Conservation (phyloP, 2,113 vertebrate species). For the Sula dactylatra region DNA sequence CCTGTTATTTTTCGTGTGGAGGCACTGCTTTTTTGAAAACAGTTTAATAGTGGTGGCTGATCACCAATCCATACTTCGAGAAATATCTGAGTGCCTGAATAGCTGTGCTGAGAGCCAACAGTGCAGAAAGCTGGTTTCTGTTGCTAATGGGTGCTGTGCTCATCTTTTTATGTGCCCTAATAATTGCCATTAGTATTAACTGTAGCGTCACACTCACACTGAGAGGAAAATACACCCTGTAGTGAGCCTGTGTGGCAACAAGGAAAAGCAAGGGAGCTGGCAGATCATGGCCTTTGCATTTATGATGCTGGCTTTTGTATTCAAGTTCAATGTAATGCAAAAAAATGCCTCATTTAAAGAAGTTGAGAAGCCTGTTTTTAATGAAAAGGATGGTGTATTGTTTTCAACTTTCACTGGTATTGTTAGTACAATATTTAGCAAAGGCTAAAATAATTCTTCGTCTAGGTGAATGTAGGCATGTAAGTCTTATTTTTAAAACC, state of each 20-base stretch:
- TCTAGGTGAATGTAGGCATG: neutral
- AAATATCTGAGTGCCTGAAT: neutral
- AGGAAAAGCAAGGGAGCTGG: neutral
- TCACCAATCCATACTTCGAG: neutral
- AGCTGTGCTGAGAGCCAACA: neutral
- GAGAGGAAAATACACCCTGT: slow-evolving; percentile 8
- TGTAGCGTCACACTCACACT: neutral
- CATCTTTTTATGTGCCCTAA: neutral
- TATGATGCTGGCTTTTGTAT: neutral
- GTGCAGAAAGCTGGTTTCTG: neutral
- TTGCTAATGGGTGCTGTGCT: neutral
- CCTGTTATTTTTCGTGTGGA: neutral
- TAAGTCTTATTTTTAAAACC: neutral
- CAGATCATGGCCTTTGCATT: neutral
- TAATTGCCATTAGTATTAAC: slow-evolving; percentile 32
- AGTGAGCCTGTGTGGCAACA: neutral
- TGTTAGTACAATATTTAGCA: neutral
- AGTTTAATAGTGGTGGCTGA: neutral
- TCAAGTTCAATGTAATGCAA: neutral
- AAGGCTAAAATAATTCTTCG: neutral
- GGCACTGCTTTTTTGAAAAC: neutral
- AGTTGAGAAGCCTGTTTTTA: neutral
- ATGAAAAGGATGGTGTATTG: neutral
- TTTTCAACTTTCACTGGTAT: neutral
- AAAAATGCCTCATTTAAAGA: neutral